A percentile compares a stretch with the other conserved stretches of the same genome.
phyloP scores from a whole-genome alignment of 64 coral and sea anemone species.

The Hydrozoanthus tunicans region DNA sequence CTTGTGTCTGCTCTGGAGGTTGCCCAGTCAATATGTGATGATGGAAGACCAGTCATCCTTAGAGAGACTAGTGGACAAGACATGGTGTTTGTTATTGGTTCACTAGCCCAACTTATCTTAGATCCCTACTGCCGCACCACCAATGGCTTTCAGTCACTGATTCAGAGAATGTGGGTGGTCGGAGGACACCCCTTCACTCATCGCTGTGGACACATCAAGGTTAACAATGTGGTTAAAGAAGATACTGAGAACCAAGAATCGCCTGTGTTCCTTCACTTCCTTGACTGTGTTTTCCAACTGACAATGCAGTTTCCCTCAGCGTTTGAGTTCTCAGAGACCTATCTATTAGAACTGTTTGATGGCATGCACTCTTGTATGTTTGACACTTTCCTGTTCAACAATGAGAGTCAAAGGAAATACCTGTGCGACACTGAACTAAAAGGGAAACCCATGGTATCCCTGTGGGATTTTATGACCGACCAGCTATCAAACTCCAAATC shows the following conservation, averaged over 20 bases:
- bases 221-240: conserved; percentile 56
- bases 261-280: conserved; percentile 94
- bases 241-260: conserved; percentile 75
- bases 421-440: conserved; percentile 60
- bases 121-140: conserved; percentile 90
- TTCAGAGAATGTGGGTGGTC: conserved; percentile 98
- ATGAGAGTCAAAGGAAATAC: conserved; percentile 75
- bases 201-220: conserved; percentile 82
- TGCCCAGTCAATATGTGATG: conserved; percentile 62
- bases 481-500: conserved; percentile 70
- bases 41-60: conserved; percentile 83
- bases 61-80: conserved; percentile 84
- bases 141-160: conserved; percentile 89
- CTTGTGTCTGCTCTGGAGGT: conserved; percentile 76
- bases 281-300: conserved; percentile 95
- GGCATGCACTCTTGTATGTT: conserved; percentile 95
- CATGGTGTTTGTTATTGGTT: conserved; percentile 79
- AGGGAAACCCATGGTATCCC: conserved; percentile 67
- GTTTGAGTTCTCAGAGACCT: conserved; percentile 99
- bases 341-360: conserved; percentile 83
- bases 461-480: conserved; percentile 95
- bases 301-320: conserved; percentile 86
- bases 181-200: conserved; percentile 91
- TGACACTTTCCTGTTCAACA: conserved; percentile 95
- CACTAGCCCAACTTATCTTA: conserved; percentile 84